phyloP scores from a whole-genome alignment of 2,113 vertebrate genomes.

The Phodopus roborovskii region DNA sequence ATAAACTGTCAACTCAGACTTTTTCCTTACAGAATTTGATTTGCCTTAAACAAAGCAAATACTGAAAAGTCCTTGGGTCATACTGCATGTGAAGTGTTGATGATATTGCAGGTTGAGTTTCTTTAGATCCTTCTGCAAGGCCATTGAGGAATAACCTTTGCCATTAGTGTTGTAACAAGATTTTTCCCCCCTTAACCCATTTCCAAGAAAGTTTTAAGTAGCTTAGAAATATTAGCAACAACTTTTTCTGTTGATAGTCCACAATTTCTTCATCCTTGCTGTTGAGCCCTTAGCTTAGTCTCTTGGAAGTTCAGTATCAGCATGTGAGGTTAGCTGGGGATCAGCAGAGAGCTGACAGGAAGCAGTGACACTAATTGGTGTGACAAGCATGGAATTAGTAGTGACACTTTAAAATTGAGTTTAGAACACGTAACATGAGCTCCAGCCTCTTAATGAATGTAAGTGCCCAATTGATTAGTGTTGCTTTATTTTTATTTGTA shows the following conservation, averaged over 20 bases:
- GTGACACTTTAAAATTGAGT: not conserved
- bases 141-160: not conserved
- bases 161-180: not conserved
- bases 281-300: not conserved
- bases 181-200: slow-evolving; percentile 34
- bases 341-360: not conserved
- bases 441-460: not conserved
- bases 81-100: not conserved
- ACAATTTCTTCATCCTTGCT: slow-evolving; percentile 21
- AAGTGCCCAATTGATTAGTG: not conserved
- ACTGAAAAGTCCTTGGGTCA: not conserved
- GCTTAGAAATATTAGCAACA: slow-evolving; percentile 51
- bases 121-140: not conserved
- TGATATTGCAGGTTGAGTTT: not conserved
- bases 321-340: not conserved
- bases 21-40: slow-evolving; percentile 28
- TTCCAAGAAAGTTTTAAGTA: slow-evolving; percentile 53
- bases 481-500: slow-evolving; percentile 46
- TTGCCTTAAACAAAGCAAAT: not conserved
- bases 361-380: not conserved
- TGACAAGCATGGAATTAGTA: not conserved
- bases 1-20: slow-evolving; percentile 32
- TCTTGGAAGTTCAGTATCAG: slow-evolving; percentile 7
- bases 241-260: not conserved
- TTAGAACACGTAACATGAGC: not conserved